Evolutionary conservation across 2,797 vertebrate species (phyloP).

Genomic region (Sylvilagus floridanus): DNA sequence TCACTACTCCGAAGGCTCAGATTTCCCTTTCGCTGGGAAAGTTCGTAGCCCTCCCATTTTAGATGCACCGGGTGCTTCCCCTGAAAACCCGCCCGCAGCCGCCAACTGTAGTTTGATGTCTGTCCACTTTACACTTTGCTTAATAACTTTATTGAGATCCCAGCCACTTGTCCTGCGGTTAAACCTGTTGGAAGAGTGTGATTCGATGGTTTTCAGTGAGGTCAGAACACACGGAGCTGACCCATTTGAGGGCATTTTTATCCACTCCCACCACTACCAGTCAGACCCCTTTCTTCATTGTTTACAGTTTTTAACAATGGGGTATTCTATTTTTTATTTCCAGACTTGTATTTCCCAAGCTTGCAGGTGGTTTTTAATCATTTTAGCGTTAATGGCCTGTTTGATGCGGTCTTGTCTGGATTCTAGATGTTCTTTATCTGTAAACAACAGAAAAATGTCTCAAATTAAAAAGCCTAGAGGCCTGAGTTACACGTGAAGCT

Average conservation of each 20-base stretch:
- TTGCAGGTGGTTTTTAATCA: not conserved
- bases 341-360: too few relatives aligned
- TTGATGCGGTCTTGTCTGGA: not conserved
- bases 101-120: not conserved
- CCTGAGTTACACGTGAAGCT: not conserved
- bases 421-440: not conserved
- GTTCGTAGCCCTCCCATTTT: not conserved
- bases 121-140: not conserved
- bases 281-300: not conserved
- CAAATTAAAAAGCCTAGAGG: not conserved
- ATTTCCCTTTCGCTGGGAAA: not conserved
- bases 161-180: not conserved
- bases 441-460: not conserved
- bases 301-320: constrained; percentile 17
- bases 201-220: not conserved
- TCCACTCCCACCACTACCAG: not conserved
- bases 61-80: not conserved
- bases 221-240: not conserved
- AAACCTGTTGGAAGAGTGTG: not conserved
- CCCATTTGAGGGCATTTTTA: constrained; percentile 7
- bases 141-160: not conserved
- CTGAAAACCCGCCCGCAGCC: not conserved
- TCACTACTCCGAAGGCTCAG: not conserved
- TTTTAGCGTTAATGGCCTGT: not conserved
- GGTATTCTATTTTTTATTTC: not conserved